Conservation (phyloP, 2,113 vertebrate species). For the Amblyopsis rosae region DNA sequence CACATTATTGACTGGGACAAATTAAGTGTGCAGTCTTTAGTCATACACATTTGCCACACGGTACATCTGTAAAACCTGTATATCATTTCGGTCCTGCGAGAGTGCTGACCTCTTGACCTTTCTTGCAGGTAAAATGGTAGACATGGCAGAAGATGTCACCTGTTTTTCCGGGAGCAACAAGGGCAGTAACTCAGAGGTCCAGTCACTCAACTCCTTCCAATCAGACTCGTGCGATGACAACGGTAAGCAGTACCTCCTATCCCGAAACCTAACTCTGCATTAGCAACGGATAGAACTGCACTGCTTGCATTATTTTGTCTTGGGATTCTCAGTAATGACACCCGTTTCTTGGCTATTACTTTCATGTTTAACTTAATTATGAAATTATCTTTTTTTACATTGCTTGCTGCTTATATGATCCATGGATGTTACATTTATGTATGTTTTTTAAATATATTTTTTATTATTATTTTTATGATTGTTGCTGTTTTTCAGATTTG, state of each 20-base stretch:
- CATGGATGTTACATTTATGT: not conserved
- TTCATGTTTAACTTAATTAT: not conserved
- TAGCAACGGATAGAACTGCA: not conserved
- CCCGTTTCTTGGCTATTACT: not conserved
- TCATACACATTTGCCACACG: no score
- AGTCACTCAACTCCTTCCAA: conserved; percentile 95
- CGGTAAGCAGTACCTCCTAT: conserved; percentile 78
- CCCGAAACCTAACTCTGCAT: not conserved
- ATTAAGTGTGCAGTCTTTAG: no score
- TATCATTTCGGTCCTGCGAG: not conserved
- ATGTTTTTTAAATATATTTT: conserved; percentile 10
- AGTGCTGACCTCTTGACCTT: not conserved
- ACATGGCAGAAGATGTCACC: conserved; percentile 88
- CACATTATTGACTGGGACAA: no score
- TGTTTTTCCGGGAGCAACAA: conserved; percentile 94
- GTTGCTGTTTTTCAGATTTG: not conserved
- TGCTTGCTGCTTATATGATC: not conserved
- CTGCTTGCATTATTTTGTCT: not conserved
- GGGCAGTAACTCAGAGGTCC: conserved; percentile 94
- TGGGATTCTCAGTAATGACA: no score
- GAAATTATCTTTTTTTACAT: conserved; percentile 11
- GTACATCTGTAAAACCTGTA: no score
- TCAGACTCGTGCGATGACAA: conserved; percentile 97
- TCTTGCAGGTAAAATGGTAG: conserved; percentile 84
- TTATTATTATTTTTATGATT: conserved; percentile 1